Conservation (phyloP, 2,888 invertebrate species). For the Sphaerophoria taeniata region DNA sequence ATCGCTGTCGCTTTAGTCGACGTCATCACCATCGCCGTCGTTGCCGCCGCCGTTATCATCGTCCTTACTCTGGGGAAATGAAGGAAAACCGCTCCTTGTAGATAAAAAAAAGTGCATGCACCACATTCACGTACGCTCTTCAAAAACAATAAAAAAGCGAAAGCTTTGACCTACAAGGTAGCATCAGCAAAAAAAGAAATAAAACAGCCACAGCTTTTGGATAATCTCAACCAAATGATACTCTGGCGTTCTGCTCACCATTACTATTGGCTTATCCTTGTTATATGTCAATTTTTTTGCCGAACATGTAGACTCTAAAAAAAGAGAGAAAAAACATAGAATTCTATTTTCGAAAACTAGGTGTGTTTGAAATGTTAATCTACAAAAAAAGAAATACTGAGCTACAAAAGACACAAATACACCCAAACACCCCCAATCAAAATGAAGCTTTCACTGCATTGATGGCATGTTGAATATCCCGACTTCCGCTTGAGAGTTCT, state of each 20-base stretch:
- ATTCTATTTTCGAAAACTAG: slow-evolving; percentile 55
- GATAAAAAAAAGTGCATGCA: slow-evolving; percentile 51
- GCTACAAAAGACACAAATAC: background rate
- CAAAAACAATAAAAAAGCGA: slow-evolving; percentile 20
- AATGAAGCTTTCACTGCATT: slow-evolving; percentile 63
- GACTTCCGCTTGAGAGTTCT: slow-evolving; percentile 59
- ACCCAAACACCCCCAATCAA: slow-evolving; percentile 39
- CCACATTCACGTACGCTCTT: slow-evolving; percentile 43
- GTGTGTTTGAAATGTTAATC: slow-evolving; percentile 57
- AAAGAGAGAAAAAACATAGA: slow-evolving; percentile 20
- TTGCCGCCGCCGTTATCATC: slow-evolving; percentile 1
- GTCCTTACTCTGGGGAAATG: slow-evolving; percentile 51
- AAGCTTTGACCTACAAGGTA: slow-evolving; percentile 74
- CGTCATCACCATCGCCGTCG: slow-evolving; percentile 6
- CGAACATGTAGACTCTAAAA: slow-evolving; percentile 16
- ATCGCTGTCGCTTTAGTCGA: slow-evolving; percentile 41
- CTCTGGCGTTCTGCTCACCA: slow-evolving; percentile 19
- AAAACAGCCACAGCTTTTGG: slow-evolving; percentile 39
- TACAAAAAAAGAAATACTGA: slow-evolving; percentile 7
- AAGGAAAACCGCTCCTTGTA: slow-evolving; percentile 47
- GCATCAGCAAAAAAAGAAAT: slow-evolving; percentile 40
- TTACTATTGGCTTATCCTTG: slow-evolving; percentile 61
- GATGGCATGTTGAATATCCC: slow-evolving; percentile 65
- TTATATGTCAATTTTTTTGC: slow-evolving; percentile 65
- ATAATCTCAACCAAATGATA: slow-evolving; percentile 65